Conservation (phyloP, 2,113 vertebrate genomes). For the Ochotona curzoniae region DNA sequence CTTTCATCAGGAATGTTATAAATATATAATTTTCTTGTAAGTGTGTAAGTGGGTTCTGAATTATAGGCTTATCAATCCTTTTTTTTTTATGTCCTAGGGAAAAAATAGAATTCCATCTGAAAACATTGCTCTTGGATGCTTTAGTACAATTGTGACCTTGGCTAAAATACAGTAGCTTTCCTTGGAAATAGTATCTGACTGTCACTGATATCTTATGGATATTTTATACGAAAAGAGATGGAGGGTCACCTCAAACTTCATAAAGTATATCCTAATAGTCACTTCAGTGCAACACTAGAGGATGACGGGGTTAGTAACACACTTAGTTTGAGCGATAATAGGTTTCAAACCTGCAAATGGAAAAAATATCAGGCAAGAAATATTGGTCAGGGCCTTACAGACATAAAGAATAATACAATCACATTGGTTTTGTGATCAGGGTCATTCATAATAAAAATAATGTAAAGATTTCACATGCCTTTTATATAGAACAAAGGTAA, state of each 20-base stretch:
- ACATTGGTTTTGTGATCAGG: slow-evolving; percentile 60
- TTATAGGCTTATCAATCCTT: slow-evolving; percentile 79
- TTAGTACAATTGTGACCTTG: slow-evolving; percentile 77
- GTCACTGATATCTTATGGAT: slow-evolving; percentile 72
- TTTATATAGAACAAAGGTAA: slow-evolving; percentile 56
- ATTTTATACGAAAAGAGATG: slow-evolving; percentile 74
- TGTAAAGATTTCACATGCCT: slow-evolving; percentile 25
- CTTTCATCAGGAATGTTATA: slow-evolving; percentile 69
- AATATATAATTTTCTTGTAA: slow-evolving; percentile 76
- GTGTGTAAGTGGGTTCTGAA: slow-evolving; percentile 72
- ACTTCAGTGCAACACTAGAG: slow-evolving; percentile 68
- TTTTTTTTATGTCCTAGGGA: slow-evolving; percentile 64
- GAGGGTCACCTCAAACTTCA: slow-evolving; percentile 76
- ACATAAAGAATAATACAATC: slow-evolving; percentile 51
- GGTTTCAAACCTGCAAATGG: slow-evolving; percentile 68
- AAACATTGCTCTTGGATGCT: slow-evolving; percentile 77
- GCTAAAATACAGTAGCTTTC: slow-evolving; percentile 67
- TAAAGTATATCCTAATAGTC: slow-evolving; percentile 71
- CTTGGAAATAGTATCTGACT: slow-evolving; percentile 71
- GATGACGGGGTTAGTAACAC: slow-evolving; percentile 68
- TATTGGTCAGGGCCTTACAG: slow-evolving; percentile 44
- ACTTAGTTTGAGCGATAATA: slow-evolving; percentile 69
- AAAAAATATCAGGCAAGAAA: slow-evolving; percentile 63
- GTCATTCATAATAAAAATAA: slow-evolving; percentile 62
- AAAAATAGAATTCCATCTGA: slow-evolving; percentile 73